These are phyloP conservation scores for Acleris literana DNA, from an alignment of 2,888 invertebrate genomes.

Conservation along the genomic window DNA sequence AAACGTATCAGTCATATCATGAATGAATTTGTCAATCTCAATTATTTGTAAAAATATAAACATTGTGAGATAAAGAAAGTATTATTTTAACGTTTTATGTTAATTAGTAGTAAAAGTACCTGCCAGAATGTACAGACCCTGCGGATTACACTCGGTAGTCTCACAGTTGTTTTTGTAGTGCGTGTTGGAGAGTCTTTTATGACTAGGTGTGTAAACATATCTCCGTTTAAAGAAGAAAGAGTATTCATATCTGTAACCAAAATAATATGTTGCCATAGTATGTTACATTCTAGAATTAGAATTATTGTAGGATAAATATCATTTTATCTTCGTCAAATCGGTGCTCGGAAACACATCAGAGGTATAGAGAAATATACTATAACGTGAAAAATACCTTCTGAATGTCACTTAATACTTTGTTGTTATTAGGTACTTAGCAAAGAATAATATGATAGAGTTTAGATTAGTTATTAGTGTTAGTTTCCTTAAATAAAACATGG, in stretches of 20 bases:
- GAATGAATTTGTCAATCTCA: not conserved
- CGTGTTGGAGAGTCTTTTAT: conserved; percentile 26
- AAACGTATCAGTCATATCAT: conserved; percentile 17
- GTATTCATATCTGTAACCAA: conserved; percentile 64
- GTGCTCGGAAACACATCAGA: conserved; percentile 75
- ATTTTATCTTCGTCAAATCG: conserved; percentile 62
- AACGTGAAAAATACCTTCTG: conserved; percentile 57
- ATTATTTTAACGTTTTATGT: conserved; percentile 67
- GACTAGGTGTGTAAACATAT: conserved; percentile 30
- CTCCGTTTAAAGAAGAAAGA: conserved; percentile 37
- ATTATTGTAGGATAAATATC: conserved; percentile 52
- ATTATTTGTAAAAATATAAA: conserved; percentile 33
- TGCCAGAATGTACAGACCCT: conserved; percentile 65
- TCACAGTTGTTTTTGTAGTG: conserved; percentile 31
- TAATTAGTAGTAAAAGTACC: conserved; percentile 63
- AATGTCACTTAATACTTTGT: conserved; percentile 62
- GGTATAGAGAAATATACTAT: conserved; percentile 54
- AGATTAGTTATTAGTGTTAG: conserved; percentile 49
- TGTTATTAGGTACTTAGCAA: conserved; percentile 59
- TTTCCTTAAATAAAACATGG: conserved; percentile 49
- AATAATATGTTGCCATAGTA: conserved; percentile 75
- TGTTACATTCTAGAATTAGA: conserved; percentile 60
- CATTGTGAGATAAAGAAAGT: conserved; percentile 62
- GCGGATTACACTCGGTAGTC: conserved; percentile 42
- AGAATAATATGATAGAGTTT: conserved; percentile 60